Percentiles rank a stretch among this genome's conserved stretches.
phyloP scores from a whole-genome alignment of 53 echinoderm and acorn worm species.

The Arbacia lixula region DNA sequence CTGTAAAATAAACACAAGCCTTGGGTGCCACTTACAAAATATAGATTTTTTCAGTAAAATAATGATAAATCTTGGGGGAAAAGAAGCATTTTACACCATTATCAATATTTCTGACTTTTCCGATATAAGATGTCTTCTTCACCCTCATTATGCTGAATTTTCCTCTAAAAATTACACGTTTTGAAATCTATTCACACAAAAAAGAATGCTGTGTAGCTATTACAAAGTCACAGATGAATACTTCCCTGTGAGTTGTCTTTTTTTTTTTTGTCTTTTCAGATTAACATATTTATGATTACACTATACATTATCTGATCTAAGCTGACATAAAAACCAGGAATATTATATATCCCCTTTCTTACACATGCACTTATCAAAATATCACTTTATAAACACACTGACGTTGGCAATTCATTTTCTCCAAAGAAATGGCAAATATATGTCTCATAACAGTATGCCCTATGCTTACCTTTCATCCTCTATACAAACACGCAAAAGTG shows the following conservation, averaged over 20 bases:
- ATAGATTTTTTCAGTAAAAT: constrained; percentile 29
- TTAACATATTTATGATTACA: not conserved
- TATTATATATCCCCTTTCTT: not conserved
- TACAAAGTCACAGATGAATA: too few species aligned
- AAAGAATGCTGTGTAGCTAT: too few species aligned
- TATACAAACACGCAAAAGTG: constrained; percentile 22
- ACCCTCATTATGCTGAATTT: too few species aligned
- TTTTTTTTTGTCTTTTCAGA: not conserved
- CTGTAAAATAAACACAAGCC: constrained; percentile 12
- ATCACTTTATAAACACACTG: constrained; percentile 52
- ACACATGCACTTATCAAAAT: constrained; percentile 48
- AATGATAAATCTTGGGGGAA: constrained; percentile 32
- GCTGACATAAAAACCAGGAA: not conserved
- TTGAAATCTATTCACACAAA: too few species aligned
- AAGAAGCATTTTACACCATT: constrained; percentile 16
- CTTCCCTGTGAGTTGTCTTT: too few species aligned
- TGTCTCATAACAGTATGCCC: not conserved
- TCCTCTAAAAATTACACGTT: too few species aligned
- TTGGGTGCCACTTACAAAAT: constrained; percentile 48
- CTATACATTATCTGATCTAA: not conserved
- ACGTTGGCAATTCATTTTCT: not conserved
- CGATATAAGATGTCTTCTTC: not conserved
- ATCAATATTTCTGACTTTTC: not conserved
- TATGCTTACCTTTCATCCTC: not conserved
- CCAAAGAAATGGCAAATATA: constrained; percentile 23